Evolutionary conservation across 2,113 vertebrate species (phyloP).

Genomic region (Phoxinus phoxinus): DNA sequence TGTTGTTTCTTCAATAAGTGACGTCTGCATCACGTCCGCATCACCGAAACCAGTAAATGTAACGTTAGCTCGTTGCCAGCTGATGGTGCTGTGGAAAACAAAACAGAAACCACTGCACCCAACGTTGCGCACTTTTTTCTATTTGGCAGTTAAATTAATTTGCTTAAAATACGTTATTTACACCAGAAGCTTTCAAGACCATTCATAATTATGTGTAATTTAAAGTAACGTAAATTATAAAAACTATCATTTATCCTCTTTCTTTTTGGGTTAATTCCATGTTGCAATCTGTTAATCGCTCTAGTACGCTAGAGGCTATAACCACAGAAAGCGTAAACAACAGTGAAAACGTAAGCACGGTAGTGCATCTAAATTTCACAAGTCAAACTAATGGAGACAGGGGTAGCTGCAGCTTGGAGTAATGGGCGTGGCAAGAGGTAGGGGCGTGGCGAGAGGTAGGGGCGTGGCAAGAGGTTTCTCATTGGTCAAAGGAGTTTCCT

Average conservation of each 20-base stretch:
- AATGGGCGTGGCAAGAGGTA: no score
- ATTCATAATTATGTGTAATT: not conserved
- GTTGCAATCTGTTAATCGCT: not conserved
- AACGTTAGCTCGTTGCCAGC: not conserved
- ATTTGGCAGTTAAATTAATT: not conserved
- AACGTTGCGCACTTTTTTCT: not conserved
- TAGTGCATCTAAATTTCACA: not conserved
- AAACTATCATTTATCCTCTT: not conserved
- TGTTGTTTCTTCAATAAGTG: not conserved
- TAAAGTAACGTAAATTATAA: not conserved
- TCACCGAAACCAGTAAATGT: not conserved
- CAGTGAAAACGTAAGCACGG: not conserved
- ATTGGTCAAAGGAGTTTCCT: no score
- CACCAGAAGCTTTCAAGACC: not conserved
- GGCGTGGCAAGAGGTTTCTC: no score
- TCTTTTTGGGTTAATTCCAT: not conserved
- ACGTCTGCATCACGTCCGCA: not conserved
- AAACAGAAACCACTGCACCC: constrained; percentile 4
- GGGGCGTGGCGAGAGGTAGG: no score
- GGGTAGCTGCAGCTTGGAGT: no score
- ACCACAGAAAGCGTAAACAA: not conserved
- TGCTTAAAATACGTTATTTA: not conserved
- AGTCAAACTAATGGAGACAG: no score
- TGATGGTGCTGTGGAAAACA: constrained; percentile 10
- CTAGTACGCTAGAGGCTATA: not conserved